Evolutionary conservation across 1,140 invertebrate species (phyloP), one percentile per base, ranked within the genome.

Genomic region (Monochamus saltuarius): DNA sequence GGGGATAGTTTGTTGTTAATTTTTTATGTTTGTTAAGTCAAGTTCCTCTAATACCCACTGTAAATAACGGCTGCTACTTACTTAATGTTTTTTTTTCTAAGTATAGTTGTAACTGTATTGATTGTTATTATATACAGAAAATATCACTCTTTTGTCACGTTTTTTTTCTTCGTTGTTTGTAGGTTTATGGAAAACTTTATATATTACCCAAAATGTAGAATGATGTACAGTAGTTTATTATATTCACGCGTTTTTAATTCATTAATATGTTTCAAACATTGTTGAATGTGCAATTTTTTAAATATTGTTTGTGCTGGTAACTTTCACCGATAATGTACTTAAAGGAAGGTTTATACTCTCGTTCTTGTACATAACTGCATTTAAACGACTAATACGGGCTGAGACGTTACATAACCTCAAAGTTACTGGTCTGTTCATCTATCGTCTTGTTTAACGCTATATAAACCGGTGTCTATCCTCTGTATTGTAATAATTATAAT

Each of bases 61-160:
- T 54, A 42, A 56, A 56, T 56, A 56, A 56, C 45, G 53, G 53
- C 53, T 43, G 53, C 53, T 56, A 56, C 53, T 56, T 56, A 56
- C 53, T 29, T 56, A 45, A 35, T 51, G 29, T 16, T 56, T 56
- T 55, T 56, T n/a, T 56, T 56, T 43, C 19, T 22, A 45, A 56
- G 40, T 56, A 56, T 56, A 56, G 54, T 35, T 56, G 54, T 45
- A 53, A 39, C 51, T 53, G 19, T 39, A 13, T 39, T 46, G n/a
- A 56, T 37, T 56, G 34, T 36, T 57, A 57, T 57, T 57, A 57
- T 50, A 46, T 46, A 16, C 16, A 46, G 6, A 4, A 6, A 13
- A 47, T n/a, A 47, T 47, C 46, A 47, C 22, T 47, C 10, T 47
- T 47, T 47, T 9, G 19, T 19, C 46, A 47, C 46, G 11, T 53